Evolutionary conservation across 1,140 invertebrate genomes (phyloP), one percentile per base, ranked within the genome.

Genomic region (Drosophila lini): DNA sequence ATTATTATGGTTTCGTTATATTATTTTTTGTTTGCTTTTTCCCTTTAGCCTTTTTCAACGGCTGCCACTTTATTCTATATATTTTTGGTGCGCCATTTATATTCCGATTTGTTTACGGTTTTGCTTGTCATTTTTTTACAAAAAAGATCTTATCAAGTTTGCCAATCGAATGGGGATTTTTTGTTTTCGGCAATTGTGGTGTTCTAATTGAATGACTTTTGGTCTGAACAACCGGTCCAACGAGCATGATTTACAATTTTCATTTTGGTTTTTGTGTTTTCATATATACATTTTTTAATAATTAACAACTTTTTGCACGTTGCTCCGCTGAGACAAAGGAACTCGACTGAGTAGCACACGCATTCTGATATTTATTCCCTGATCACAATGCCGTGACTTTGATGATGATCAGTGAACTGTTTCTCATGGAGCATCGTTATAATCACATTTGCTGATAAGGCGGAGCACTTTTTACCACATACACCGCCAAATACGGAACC

Each of bases 81-180:
- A 50, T 52, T 74, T 81, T 85, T 71, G 74, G 65, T 85, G 64
- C 83, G 79, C 82, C 84, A 81, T 85, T 85, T 81, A 48, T 85
- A 62, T 36, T 59, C 36, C 61, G 45, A 69, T 84, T 70, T 75
- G 52, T 75, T 65, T 74, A 52, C 62, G 67, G 73, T 65, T 65
- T 48, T 65, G 40, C 31, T 53, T 67, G 15, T 67, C 15, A 25
- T 65, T 82, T 62, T 59, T 71, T 59, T 55, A 38, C 34, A 55
- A 13, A 69, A 5, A 7, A 71, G 16, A 50, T 59, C 16, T 71
- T 47, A 38, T 57, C 31, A 69, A 71, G 45, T 44, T 53, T 36
- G 44, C n/a, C 50, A 13, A 63, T 50, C 45, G 73, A 42, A 10
- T 6, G 15, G 59, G 74, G 56, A 31, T 70, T 82, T 81, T 75